Percentiles rank a stretch among this genome's conserved stretches.
Conservation (phyloP, 2,888 invertebrate species). For the Aspidapion aeneum region DNA sequence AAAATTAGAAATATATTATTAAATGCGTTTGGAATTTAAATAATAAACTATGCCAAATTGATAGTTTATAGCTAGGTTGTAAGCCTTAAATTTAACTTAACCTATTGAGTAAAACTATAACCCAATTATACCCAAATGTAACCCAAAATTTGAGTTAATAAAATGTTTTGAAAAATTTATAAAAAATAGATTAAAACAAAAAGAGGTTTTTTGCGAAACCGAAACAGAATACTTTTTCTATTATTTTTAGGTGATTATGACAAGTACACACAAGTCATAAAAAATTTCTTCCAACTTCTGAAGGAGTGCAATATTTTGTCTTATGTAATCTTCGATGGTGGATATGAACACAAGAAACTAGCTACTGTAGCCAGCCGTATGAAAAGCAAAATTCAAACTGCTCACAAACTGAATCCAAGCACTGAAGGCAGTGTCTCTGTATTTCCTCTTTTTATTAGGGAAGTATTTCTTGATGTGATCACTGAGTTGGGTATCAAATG, state of each 20-base stretch:
- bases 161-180: too few species aligned
- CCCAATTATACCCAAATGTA: too few species aligned
- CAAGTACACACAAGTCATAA: constrained; percentile 61
- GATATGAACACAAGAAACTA: constrained; percentile 51
- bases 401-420: constrained; percentile 53
- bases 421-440: constrained; percentile 55
- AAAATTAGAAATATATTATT: too few species aligned
- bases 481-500: constrained; percentile 61
- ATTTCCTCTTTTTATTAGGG: constrained; percentile 73
- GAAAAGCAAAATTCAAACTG: constrained; percentile 32
- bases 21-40: too few species aligned
- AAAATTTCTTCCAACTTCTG: constrained; percentile 66
- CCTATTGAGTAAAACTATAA: too few species aligned
- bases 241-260: constrained; percentile 86
- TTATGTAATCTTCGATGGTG: constrained; percentile 74
- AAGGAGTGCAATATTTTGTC: constrained; percentile 67
- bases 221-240: too few species aligned
- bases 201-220: too few species aligned
- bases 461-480: constrained; percentile 71
- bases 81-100: too few species aligned
- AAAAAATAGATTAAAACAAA: too few species aligned
- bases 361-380: constrained; percentile 33
- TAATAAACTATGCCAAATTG: too few species aligned
- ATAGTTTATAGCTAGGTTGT: too few species aligned
- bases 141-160: too few species aligned